These are phyloP conservation scores for Palloptera scutellata DNA, from an alignment of 2,888 invertebrate species.

Conservation along the genomic window DNA sequence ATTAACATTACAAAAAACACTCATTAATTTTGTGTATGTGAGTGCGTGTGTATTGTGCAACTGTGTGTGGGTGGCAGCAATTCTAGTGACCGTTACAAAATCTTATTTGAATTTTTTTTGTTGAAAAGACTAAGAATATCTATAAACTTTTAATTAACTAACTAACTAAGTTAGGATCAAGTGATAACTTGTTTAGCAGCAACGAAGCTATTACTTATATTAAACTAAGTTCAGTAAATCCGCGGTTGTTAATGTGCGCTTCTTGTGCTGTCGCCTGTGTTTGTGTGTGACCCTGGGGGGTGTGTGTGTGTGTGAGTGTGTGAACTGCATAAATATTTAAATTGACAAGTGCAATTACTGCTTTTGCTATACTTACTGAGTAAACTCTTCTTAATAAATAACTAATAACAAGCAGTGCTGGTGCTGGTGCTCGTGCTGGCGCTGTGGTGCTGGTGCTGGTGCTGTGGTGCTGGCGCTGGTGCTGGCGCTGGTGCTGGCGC, in stretches of 20 bases:
- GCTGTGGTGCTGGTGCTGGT: not conserved
- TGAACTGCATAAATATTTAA: slow-evolving; percentile 24
- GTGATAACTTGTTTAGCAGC: too few relatives aligned
- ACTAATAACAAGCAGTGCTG: not conserved
- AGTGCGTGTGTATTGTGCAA: not conserved
- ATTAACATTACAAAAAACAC: not conserved
- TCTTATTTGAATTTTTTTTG: not conserved
- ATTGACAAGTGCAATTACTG: slow-evolving; percentile 18
- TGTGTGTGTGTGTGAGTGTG: slow-evolving; percentile 2
- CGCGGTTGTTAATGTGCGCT: not conserved
- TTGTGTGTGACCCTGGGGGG: slow-evolving; percentile 1
- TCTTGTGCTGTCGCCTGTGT: not conserved
- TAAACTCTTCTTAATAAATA: not conserved
- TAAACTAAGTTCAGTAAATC: not conserved
- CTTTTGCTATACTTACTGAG: slow-evolving; percentile 4
- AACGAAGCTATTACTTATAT: too few relatives aligned
- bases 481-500: too few relatives aligned
- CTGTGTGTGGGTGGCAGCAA: not conserved
- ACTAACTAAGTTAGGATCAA: too few relatives aligned
- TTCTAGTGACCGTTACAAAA: not conserved
- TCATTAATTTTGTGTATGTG: not conserved
- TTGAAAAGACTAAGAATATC: not conserved
- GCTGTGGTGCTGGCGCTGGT: too few relatives aligned
- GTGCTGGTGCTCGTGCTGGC: not conserved
- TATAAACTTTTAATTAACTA: too few relatives aligned